Evolutionary conservation across 2,113 vertebrate genomes (phyloP).

Genomic region (Pollimyrus isidori): DNA sequence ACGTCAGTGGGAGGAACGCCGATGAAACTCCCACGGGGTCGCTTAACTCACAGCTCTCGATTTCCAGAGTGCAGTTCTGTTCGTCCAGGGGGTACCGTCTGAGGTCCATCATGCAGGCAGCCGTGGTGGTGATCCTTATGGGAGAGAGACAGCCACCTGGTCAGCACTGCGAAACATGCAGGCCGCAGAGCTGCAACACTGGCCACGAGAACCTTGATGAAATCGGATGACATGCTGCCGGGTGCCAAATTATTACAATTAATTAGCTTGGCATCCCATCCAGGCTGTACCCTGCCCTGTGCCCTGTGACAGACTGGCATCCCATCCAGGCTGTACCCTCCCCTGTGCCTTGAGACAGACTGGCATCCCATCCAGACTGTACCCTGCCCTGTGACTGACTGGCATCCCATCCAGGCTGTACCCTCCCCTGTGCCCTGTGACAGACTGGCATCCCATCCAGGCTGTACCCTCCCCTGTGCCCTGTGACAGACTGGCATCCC

Average conservation of each 20-base stretch:
- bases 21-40: not conserved
- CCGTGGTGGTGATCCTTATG: conserved; percentile 91
- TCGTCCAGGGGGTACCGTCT: conserved; percentile 88
- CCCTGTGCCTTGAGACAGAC: no score
- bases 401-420: no score
- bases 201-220: not conserved
- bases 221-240: not conserved
- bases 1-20: not conserved
- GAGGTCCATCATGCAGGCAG: conserved; percentile 99
- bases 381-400: no score
- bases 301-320: no score
- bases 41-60: conserved; percentile 89
- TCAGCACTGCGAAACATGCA: not conserved
- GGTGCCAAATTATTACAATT: not conserved
- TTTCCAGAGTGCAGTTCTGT: conserved; percentile 95
- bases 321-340: no score
- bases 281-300: not conserved
- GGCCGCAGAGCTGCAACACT: not conserved
- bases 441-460: no score
- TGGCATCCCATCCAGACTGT: no score
- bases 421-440: no score
- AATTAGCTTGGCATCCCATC: not conserved
- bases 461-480: no score
- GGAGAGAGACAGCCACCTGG: not conserved
- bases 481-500: no score